Conservation (phyloP, 2,797 vertebrate species). For the Anas bahamensis region DNA sequence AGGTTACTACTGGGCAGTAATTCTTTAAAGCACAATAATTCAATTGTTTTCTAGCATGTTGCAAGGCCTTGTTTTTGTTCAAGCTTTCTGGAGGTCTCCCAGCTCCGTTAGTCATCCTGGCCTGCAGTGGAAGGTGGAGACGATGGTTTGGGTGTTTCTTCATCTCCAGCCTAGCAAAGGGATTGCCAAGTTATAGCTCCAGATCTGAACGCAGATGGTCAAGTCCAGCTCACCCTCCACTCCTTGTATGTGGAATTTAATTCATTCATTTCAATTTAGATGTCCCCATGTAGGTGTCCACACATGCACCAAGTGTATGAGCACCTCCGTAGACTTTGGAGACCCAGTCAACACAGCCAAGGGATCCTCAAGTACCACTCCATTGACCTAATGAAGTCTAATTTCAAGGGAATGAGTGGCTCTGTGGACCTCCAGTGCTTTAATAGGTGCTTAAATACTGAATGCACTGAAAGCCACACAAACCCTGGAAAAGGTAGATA, state of each 20-base stretch:
- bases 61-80: background rate
- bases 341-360: background rate
- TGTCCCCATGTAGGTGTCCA: background rate
- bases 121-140: background rate
- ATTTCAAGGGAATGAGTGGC: background rate
- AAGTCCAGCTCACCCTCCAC: background rate
- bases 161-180: background rate
- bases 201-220: background rate
- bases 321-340: background rate
- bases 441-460: background rate
- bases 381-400: background rate
- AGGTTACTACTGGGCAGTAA: background rate
- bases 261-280: background rate
- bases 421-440: background rate
- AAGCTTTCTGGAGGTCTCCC: background rate
- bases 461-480: rapidly evolving
- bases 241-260: background rate
- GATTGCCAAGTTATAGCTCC: background rate
- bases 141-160: background rate
- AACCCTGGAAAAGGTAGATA: background rate
- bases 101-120: rapidly evolving
- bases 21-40: background rate
- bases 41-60: background rate
- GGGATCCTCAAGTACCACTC: background rate
- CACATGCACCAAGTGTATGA: background rate